Percentiles rank a stretch among this genome's conserved stretches.
Conservation (phyloP, 2,113 vertebrate species). For the Ceyx melanurus region DNA sequence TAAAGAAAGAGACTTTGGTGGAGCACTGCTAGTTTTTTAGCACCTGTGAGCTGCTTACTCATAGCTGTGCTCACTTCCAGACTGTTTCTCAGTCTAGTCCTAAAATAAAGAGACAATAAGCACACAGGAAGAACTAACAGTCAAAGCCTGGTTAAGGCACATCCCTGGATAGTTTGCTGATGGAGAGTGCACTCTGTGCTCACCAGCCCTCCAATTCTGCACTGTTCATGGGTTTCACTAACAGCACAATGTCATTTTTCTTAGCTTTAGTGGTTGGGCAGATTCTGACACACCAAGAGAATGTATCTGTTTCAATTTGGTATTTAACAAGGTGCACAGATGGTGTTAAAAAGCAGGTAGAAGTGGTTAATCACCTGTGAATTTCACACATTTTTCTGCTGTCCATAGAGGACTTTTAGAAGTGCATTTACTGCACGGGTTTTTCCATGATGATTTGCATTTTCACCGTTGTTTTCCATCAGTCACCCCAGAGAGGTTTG, state of each 20-base stretch:
- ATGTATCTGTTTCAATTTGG: conserved; percentile 61
- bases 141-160: not conserved
- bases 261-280: not conserved
- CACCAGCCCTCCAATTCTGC: not conserved
- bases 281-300: conserved; percentile 43
- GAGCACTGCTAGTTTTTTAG: not conserved
- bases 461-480: conserved; percentile 46
- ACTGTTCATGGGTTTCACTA: not conserved
- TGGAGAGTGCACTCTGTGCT: not conserved
- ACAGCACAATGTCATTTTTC: conserved; percentile 23
- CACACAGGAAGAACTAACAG: not conserved
- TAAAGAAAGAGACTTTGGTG: not conserved
- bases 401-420: conserved; percentile 20
- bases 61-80: not conserved
- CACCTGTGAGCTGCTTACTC: not conserved
- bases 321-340: conserved; percentile 70
- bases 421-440: conserved; percentile 10
- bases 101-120: not conserved
- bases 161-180: not conserved
- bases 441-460: conserved; percentile 42
- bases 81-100: not conserved
- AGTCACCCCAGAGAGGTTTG: conserved; percentile 7
- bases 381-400: conserved; percentile 61
- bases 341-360: conserved; percentile 70
- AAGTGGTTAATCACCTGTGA: conserved; percentile 72